These are phyloP conservation scores for Rhabdomys dilectus DNA, from an alignment of 2,113 vertebrate species.

Conservation along the genomic window DNA sequence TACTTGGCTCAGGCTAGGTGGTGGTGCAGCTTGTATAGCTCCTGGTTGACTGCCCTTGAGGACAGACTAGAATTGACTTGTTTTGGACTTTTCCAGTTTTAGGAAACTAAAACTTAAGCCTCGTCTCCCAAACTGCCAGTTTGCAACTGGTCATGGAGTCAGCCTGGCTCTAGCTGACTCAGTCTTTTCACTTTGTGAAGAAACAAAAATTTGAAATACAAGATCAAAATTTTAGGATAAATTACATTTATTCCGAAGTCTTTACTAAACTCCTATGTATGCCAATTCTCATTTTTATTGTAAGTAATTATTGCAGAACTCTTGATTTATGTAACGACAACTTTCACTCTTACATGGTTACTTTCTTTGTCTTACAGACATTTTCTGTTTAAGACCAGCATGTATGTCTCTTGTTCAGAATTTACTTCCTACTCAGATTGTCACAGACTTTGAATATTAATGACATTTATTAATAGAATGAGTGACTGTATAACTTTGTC, in stretches of 20 bases:
- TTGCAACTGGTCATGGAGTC: too few relatives aligned
- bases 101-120: too few relatives aligned
- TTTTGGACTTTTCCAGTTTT: too few relatives aligned
- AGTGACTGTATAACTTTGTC: neutral
- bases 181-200: neutral
- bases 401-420: neutral
- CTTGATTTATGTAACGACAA: neutral
- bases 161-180: too few relatives aligned
- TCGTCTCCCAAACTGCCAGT: too few relatives aligned
- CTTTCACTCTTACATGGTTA: neutral
- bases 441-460: neutral
- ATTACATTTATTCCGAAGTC: neutral
- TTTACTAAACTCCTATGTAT: neutral
- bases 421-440: neutral
- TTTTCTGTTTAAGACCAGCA: neutral
- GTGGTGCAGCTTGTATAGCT: too few relatives aligned
- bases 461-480: neutral
- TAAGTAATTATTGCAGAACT: neutral
- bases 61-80: too few relatives aligned
- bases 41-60: too few relatives aligned
- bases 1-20: too few relatives aligned
- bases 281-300: neutral
- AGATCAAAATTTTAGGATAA: neutral
- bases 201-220: neutral
- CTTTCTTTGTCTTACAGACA: neutral